Base-by-base conservation (phyloP, 1,140 invertebrate genomes). In the Dolichoris vasculosae region DNA sequence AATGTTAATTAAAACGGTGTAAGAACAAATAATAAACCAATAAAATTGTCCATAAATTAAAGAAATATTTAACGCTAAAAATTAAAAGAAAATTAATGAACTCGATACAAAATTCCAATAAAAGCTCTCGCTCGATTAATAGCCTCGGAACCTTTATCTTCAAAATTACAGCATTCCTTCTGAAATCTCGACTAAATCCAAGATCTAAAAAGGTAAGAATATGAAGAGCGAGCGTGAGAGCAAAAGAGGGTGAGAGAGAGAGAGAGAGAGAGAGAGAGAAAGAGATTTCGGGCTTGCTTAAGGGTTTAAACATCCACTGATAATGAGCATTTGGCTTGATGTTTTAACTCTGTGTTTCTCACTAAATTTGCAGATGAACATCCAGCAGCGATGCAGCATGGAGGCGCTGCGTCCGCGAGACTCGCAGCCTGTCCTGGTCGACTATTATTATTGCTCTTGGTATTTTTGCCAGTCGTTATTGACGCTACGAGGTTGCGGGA, bases 381-480 rank as follows among this genome's bases (percentile, higher is more conserved):
- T 92, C 96, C 96, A 76, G 96, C 96, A 30, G 96, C 96, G 69
- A 96, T 96, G 96, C 96, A 96, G 91, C 96, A 96, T 17, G 95
- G 95, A 88, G 87, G 82, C 83, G 88, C 75, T 82, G 86, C 86
- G 51, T 86, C 43, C 87, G 86, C 77, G 84, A 84, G 78, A n/a
- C 17, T 48, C 40, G 6, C 48, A 1, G 48, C n/a, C 35, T 55
- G 51, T 51, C 48, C 48, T 20, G 76, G 32, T 20, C 17, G 48
- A n/a, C 26, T 32, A 59, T 20, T 78, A 46, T 30, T 35, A 48
- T 85, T 86, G 75, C 87, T 51, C 82, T 87, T 82, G 80, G 88
- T 89, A 71, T 40, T 59, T 51, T 85, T 75, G 87, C 86, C 82
- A 82, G 88, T 76, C 48, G 87, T 78, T 30, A 30, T 26, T 11